These are phyloP conservation scores for Piprites chloris DNA, from an alignment of 2,113 vertebrate species.

Conservation along the genomic window DNA sequence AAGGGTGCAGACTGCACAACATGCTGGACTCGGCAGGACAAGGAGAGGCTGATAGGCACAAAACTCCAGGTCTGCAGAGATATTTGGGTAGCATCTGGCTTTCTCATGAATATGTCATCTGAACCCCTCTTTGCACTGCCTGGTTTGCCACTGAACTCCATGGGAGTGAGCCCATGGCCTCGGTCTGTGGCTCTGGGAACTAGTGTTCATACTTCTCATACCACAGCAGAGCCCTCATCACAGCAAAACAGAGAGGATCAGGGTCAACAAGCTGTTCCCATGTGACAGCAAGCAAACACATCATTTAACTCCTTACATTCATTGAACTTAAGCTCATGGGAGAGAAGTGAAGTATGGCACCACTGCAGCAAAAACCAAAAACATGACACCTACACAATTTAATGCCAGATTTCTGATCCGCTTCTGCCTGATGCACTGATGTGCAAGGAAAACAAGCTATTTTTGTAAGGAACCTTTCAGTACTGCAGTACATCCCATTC, in stretches of 20 bases:
- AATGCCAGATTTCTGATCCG: background rate
- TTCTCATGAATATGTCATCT: background rate
- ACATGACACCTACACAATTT: background rate
- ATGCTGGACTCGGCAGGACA: background rate
- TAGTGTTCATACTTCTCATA: background rate
- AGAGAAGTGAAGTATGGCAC: background rate
- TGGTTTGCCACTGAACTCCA: background rate
- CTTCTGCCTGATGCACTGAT: background rate
- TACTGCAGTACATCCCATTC: background rate
- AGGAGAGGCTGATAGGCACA: background rate
- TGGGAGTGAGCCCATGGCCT: background rate
- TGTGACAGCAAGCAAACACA: background rate
- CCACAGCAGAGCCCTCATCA: background rate
- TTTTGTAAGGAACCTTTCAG: constrained; percentile 17
- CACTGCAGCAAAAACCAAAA: background rate
- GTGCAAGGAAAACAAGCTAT: background rate
- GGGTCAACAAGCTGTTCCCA: constrained; percentile 47
- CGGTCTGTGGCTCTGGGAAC: background rate
- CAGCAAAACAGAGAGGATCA: constrained; percentile 2
- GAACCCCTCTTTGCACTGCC: background rate
- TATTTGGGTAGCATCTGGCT: background rate
- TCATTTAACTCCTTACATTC: constrained; percentile 12
- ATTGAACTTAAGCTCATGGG: background rate
- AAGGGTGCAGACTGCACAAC: background rate
- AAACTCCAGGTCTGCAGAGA: background rate